Base-by-base conservation (phyloP, 2,113 vertebrate genomes). In the Atractosteus spatula region DNA sequence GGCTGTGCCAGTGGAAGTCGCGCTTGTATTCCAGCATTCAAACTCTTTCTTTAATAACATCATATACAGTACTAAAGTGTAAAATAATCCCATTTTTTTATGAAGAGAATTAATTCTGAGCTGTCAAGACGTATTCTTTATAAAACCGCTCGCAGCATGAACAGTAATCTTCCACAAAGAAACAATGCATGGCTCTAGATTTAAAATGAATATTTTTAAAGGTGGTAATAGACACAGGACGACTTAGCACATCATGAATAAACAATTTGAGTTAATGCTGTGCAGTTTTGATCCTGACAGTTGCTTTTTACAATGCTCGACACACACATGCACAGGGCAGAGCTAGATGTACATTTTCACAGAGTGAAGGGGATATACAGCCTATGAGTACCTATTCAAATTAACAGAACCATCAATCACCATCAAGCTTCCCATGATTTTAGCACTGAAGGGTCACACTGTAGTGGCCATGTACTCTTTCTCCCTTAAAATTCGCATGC, bases 331-430 rank as follows among this genome's bases (percentile, higher is more conserved):
- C 61, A 59, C 78, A 61, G 77, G 75, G 71, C 62, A 66, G 71
- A 13, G 68, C 3, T n/a, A 73, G 71, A 80, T 71, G 70, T 70
- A 68, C 73, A 62, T 80, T 77, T 79, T 43, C 62, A 44, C 63
- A 62, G 41, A 16, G 57, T 55, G 59, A 55, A 74, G 62, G 45
- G 44, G 44, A 14, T 44, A 16, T 78, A 74, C 72, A 17, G 75
- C 69, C 79, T 72, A 78, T 84, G 83, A 91, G 84, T 81, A 77
- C 79, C 82, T 80, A 80, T 87, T 87, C 76, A 89, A 86, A 89
- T 79, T 74, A 88, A 80, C 80, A 83, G 81, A 84, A 85, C 84
- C 82, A 87, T 80, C 81, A 83, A 82, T 84, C 71, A 76, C 73
- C 64, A 78, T 71, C 79, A 69, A 68, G 71, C 78, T 79, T 77